These are phyloP conservation scores for Xylophagus ater DNA, from an alignment of 2,888 invertebrate genomes.

Conservation along the genomic window DNA sequence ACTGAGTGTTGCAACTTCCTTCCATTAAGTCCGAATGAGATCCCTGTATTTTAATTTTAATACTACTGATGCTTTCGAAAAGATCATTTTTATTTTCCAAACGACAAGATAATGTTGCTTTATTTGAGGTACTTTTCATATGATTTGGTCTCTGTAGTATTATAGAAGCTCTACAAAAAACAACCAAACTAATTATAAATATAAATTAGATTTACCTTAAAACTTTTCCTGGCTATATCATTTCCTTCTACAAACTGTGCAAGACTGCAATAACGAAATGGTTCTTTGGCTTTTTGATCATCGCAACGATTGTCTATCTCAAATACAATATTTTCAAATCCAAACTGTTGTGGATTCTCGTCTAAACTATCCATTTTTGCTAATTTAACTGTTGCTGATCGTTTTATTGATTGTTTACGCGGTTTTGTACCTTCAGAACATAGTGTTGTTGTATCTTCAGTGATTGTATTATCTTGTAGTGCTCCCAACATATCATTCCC, in stretches of 20 bases:
- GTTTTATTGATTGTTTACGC: conserved; percentile 39
- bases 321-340: conserved; percentile 62
- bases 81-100: conserved; percentile 14
- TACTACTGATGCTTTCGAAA: conserved; percentile 7
- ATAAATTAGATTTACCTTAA: conserved; percentile 41
- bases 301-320: conserved; percentile 43
- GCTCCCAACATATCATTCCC: conserved; percentile 57
- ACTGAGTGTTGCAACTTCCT: too few species aligned
- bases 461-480: conserved; percentile 56
- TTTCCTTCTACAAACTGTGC: conserved; percentile 75
- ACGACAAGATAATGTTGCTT: conserved; percentile 25
- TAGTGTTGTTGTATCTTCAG: conserved; percentile 58
- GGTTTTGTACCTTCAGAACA: conserved; percentile 41
- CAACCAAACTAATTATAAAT: background rate
- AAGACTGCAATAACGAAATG: conserved; percentile 62
- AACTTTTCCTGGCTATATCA: conserved; percentile 69
- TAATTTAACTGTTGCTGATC: background rate
- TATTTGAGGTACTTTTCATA: conserved; percentile 15
- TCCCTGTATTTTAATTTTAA: conserved; percentile 18
- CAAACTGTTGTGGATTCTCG: conserved; percentile 44
- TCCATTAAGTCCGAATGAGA: conserved; percentile 21
- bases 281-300: conserved; percentile 41
- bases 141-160: conserved; percentile 6
- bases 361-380: conserved; percentile 24
- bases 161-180: background rate